Percentiles rank a stretch among this genome's conserved stretches.
Evolutionary conservation across 2,113 vertebrate genomes (phyloP).

Genomic region (Tiliqua scincoides): DNA sequence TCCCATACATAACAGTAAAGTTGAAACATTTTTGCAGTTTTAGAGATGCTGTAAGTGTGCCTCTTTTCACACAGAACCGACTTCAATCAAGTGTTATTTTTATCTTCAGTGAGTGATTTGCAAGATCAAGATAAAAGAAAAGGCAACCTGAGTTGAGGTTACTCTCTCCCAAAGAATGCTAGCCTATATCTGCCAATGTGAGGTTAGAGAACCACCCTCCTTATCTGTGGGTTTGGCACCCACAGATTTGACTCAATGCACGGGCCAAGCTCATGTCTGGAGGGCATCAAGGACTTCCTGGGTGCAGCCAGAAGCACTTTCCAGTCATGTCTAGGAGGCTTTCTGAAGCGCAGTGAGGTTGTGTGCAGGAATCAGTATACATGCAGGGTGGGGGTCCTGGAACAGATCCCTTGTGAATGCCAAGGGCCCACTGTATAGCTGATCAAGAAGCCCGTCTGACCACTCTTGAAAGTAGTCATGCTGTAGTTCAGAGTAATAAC

Average conservation of each 20-base stretch:
- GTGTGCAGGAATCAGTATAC: too few species aligned
- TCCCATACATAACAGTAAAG: background rate
- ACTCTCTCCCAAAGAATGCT: background rate
- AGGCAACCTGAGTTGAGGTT: background rate
- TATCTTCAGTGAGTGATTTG: background rate
- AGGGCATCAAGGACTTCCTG: too few species aligned
- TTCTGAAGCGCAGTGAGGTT: too few species aligned
- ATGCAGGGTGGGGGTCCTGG: too few species aligned
- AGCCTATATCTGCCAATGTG: rapidly evolving
- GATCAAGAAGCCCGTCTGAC: background rate
- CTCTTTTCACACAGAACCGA: background rate
- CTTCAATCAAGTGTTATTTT: background rate
- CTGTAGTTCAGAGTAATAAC: background rate
- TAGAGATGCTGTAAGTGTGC: background rate
- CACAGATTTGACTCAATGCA: too few species aligned
- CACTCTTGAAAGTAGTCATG: too few species aligned
- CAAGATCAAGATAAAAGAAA: background rate
- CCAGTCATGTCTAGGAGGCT: too few species aligned
- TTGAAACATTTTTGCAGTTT: background rate
- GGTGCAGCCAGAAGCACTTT: too few species aligned
- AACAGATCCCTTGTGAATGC: too few species aligned
- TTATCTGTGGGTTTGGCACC: too few species aligned
- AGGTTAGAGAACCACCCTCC: background rate
- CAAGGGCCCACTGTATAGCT: background rate
- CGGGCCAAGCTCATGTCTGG: too few species aligned